phyloP scores from a whole-genome alignment of 2,797 vertebrate genomes.

The Champsocephalus esox region DNA sequence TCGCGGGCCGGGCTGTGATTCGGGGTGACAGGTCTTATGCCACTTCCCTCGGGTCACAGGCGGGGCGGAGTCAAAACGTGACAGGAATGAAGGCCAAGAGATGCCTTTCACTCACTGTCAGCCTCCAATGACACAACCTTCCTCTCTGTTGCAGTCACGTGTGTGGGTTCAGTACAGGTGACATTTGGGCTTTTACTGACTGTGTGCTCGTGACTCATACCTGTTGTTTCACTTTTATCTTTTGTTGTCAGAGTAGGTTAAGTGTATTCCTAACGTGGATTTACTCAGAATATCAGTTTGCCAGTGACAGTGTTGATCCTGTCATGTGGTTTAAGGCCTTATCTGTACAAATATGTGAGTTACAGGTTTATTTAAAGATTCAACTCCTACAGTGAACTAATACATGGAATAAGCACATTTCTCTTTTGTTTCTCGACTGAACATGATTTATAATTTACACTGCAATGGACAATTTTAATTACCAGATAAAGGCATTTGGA shows the following conservation, averaged over 20 bases:
- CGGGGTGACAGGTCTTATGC: slow-evolving; percentile 76
- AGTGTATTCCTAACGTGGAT: background rate
- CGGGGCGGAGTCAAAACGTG: slow-evolving; percentile 69
- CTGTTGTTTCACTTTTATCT: slow-evolving; percentile 31
- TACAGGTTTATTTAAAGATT: background rate
- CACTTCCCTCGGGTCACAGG: slow-evolving; percentile 69
- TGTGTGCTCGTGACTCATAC: slow-evolving; percentile 35
- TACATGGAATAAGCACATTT: background rate
- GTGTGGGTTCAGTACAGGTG: slow-evolving; percentile 14
- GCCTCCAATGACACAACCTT: slow-evolving; percentile 41
- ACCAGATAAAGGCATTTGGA: background rate
- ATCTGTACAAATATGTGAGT: background rate
- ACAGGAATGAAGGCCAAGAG: slow-evolving; percentile 47
- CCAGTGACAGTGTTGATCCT: background rate
- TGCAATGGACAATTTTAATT: background rate
- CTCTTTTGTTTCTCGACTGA: background rate
- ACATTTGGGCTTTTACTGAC: slow-evolving; percentile 15
- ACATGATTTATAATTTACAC: background rate
- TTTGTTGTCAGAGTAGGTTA: slow-evolving; percentile 17
- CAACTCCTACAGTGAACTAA: background rate
- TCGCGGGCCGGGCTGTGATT: slow-evolving; percentile 62
- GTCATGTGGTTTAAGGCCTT: background rate
- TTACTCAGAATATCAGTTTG: background rate
- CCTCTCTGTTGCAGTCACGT: background rate
- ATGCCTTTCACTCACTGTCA: slow-evolving; percentile 67